Base-by-base conservation (phyloP, 2,113 vertebrate species). In the Morphnarchus princeps region DNA sequence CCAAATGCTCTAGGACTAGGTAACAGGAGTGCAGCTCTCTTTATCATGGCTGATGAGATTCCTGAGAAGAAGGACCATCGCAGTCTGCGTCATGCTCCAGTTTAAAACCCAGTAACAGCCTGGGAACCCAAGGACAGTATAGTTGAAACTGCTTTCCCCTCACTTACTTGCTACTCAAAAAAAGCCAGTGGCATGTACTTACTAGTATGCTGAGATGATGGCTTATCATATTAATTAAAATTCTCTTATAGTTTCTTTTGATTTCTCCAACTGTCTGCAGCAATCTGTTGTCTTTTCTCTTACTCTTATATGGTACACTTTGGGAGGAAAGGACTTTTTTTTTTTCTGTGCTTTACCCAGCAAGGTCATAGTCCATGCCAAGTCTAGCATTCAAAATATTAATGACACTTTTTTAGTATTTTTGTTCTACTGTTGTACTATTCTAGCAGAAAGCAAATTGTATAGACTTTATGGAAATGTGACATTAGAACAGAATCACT, bases 391-490 rank as follows among this genome's bases (percentile, higher is more conserved):
- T 57, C 16, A 55, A 81, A 93, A 54, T 49, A 81, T 17, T 66
- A 88, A 80, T 26, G 5, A 12, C 42, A 62, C n/a, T 69, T 74
- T 63, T 85, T 57, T 4, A 66, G 34, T 26, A 28, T 57, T 93
- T 92, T 69, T 93, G 16, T 79, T 90, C 72, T 66, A 34, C 72
- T 80, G 73, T 55, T 87, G 40, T 47, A 54, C 17, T 70, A 34
- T 45, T 45, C 89, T 49, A 95, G 82, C 65, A 95, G 87, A 83
- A 93, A 92, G 82, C 28, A 58, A 92, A 84, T 80, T 91, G 73
- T 28, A 86, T 58, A 93, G 88, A 90, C 71, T 95, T 97, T 96
- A 98, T 97, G 97, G 96, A 98, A 98, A 97, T 96, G 95, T 97
- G 97, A 97, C 95, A 97, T 98, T 97, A 96, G 87, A 93, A 95